Conservation (phyloP, 2,797 vertebrate species). For the Melanotaenia parkinsoni region DNA sequence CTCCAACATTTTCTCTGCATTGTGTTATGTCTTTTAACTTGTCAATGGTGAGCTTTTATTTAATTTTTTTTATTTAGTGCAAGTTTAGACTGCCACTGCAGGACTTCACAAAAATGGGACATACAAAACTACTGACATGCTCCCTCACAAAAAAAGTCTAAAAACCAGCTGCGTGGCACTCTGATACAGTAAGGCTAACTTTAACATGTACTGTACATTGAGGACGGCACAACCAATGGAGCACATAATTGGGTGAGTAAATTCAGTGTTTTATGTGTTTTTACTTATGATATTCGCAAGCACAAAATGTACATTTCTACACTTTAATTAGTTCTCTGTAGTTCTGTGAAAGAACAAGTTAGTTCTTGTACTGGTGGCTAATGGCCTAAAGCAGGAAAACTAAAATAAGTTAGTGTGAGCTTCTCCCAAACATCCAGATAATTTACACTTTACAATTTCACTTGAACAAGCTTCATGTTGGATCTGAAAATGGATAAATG, state of each 20-base stretch:
- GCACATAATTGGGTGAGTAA: constrained; percentile 45
- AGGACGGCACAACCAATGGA: constrained; percentile 30
- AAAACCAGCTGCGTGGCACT: background rate
- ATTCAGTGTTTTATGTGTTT: background rate
- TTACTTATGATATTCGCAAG: constrained; percentile 11
- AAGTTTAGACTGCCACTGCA: background rate
- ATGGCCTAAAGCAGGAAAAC: background rate
- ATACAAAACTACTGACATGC: background rate
- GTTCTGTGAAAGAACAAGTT: constrained; percentile 4
- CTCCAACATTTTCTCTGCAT: background rate
- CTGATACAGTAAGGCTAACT: constrained; percentile 33
- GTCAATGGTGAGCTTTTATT: background rate
- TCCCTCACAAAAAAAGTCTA: background rate
- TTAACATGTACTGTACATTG: constrained; percentile 9
- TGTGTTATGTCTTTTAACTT: background rate
- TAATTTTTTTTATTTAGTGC: background rate
- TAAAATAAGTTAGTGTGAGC: background rate
- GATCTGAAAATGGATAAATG: background rate
- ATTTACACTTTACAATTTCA: background rate
- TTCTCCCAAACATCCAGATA: background rate
- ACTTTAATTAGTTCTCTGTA: constrained; percentile 11
- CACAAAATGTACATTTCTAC: constrained; percentile 18
- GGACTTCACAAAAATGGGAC: background rate
- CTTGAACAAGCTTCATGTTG: background rate
- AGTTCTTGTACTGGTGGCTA: background rate